Base-by-base conservation (phyloP, 2,797 vertebrate genomes). In the Artibeus jamaicensis region DNA sequence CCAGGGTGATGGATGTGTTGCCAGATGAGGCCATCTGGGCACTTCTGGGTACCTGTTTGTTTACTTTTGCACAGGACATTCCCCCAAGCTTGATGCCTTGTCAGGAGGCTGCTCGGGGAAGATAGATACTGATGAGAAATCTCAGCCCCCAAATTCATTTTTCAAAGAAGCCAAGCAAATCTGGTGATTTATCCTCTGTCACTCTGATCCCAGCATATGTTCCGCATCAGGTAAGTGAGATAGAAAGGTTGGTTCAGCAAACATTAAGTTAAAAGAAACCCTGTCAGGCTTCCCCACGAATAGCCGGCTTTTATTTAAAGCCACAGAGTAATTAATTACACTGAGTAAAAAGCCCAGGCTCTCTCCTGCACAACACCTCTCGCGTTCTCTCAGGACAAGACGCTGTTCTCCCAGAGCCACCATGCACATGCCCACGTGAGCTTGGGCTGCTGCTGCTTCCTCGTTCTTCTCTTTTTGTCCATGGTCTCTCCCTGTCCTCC, bases 121-220 rank as follows among this genome's bases (percentile, higher is more conserved):
- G 97, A 98, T 98, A 97, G 92, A 97, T 96, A 22, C 96, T 96
- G 98, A 97, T 98, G 98, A 98, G 98, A 97, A 98, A 98, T 98
- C 96, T 42, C 0, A 89, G 97, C 79, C 97, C 96, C 2, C 0
- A 93, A 97, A 98, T 98, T 97, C 98, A 98, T 98, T 98, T 98
- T 98, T 98, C 98, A 98, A 97, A 96, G 98, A 87, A 96, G 97
- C 96, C 98, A 98, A 97, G 98, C 97, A 97, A 94, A 98, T 98
- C 95, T 50, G 2, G 97, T 98, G 98, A 98, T 98, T 98, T 98
- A 98, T 98, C 96, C 98, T 98, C 98, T 98, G 98, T 98, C 98
- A 98, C 78, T 73, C 18, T 0, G 0, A 97, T 97, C 97, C 94
- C 14, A 96, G 97, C 97, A 95, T 97, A 97, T 96, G 96, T 97